Evolutionary conservation across 2,113 vertebrate species (phyloP), one percentile per base, ranked within the genome.

Genomic region (Paramisgurnus dabryanus): DNA sequence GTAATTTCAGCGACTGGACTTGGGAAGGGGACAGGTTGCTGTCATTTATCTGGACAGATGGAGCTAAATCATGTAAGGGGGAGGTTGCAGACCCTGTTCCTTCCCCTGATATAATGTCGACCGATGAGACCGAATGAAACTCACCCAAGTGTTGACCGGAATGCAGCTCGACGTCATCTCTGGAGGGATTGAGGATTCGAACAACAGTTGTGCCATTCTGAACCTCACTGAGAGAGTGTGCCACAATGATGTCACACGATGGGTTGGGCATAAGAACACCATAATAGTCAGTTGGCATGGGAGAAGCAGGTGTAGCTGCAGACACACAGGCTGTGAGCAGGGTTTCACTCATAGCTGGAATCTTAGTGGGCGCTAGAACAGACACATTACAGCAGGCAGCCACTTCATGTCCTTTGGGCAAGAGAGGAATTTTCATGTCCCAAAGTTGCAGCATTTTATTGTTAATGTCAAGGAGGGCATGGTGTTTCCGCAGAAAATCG

Each of bases 231-330:
- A 49, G 39, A 49, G 79, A 43, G 27, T 34, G 27, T 34, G 27
- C 27, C 27, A 34, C 27, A 34, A 34, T 34, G 27, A 43, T 68
- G 71, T 70, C 4, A 43, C 67, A 61, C 11, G 7, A 5, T 58
- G 82, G 39, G 41, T 81, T 63, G 10, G 71, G 65, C 69, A 76
- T n/a, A n/a, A 83, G 13, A 5, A 78, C 68, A 41, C 74, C 74
- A 47, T 47, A 47, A 9, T 47, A 47, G 8, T 47, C 45, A 47
- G 45, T 47, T 47, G 45, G 5, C 45, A 47, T 47, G 45, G 45
- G 45, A 47, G 45, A 47, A 47, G 45, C 45, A 47, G 45, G 45
- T 47, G 45, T 47, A 47, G 47, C 49, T 34, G 18, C 60, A 4
- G 60, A 18, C 60, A 63, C 22, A 10, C 60, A 63, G 1, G 10